Evolutionary conservation across 2,888 invertebrate species (phyloP), one percentile per base, ranked within the genome.

Genomic region (Oscheius sp.): DNA sequence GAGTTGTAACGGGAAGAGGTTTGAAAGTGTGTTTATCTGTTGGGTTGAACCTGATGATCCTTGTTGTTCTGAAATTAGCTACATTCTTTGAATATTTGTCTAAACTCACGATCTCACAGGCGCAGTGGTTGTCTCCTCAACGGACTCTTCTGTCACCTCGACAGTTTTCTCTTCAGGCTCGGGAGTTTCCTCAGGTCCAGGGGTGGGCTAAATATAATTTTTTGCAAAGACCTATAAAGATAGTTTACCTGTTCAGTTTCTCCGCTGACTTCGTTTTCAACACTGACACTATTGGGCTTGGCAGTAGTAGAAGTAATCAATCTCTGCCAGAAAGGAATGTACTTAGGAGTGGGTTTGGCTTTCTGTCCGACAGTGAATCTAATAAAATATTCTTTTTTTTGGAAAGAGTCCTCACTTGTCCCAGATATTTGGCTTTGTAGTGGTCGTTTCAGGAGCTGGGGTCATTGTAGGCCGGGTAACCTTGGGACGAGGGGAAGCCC

Each of bases 251-350:
- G 69, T 39, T 72, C 72, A 12, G 69, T 70, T 29, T 75, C 76
- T 50, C 73, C 74, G 17, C 58, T 52, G n/a, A 70, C 74, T 25
- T 72, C 76, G 3, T 55, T 70, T 37, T 39, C 46, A 71, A 70
- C 25, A 25, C 65, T 39, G 48, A 71, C 71, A 33, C 69, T 70
- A 15, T 58, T 66, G 12, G 76, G 75, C 39, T 70, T 70, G 23
- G 34, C 20, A 45, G 73, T 72, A 23, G 81, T 78, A 34, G 78
- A 79, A 31, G 76, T 69, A 66, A 84, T 70, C 15, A 84, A 75
- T 45, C 80, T 69, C 65, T 84, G 84, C 84, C 84, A 84, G 70
- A 84, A 84, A 48, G 84, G 84, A 64, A 84, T 81, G 65, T 81
- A 80, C 68, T 82, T 83, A 39, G 80, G 79, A 17, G 80, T 81